Evolutionary conservation across 1,140 invertebrate genomes (phyloP), one percentile per base, ranked within the genome.

Genomic region (Calephelis nemesis): DNA sequence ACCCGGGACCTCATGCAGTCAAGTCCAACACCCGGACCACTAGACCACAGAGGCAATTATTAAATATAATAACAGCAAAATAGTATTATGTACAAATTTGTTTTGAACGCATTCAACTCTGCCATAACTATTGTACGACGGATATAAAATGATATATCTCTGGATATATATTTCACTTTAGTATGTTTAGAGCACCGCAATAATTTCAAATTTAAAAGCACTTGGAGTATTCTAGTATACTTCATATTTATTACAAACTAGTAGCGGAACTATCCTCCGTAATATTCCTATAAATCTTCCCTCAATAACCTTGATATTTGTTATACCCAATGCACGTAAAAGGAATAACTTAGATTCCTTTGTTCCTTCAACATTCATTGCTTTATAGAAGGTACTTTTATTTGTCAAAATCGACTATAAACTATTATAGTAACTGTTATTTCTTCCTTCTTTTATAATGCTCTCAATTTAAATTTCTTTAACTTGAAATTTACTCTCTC

Each of bases 351-450:
- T 58, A 64, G 52, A 50, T 49, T 73, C 67, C 73, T 77, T 77
- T 77, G 75, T 77, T 77, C 75, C 67, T 69, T 73, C 73, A 73
- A 76, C 69, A 75, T 82, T 75, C 73, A 78, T 80, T 76, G 78
- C 73, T 82, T 82, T 82, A 79, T 72, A 19, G 50, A 19, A 15
- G 68, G 67, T 58, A 69, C 69, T 71, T 70, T 74, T 79, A 78
- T 79, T 79, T 75, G 74, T 73, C 65, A 70, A 63, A 69, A 78
- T 77, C 66, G 68, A 47, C 71, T 66, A 72, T 78, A 76, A 74
- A 76, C 70, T 78, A 78, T 76, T 62, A 72, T 63, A 71, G 67
- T 67, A 72, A 79, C 62, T 66, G 71, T 73, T 72, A 73, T 71
- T 67, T 72, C 73, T 78, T 82, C 76, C 74, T 69, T 68, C 73